A percentile compares a stretch with the other conserved stretches of the same genome.
Evolutionary conservation across 53 echinoderm and acorn worm genomes (phyloP).

Genomic region (Apostichopus leukothele): DNA sequence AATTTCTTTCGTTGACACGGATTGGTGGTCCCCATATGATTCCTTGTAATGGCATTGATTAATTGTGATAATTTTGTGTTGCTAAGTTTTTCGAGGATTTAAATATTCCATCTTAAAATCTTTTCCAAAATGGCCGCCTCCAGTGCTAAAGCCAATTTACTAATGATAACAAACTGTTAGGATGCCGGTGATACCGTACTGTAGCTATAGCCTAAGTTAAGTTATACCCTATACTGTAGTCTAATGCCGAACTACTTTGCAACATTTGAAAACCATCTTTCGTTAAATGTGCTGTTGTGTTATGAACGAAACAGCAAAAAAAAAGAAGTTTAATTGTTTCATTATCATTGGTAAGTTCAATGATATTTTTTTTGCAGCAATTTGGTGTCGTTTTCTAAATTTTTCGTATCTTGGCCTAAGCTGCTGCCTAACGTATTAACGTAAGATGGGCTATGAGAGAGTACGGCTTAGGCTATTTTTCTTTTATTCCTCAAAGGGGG

Average conservation of each 20-base stretch:
- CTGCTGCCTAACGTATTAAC: slow-evolving; percentile 31
- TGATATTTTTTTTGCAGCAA: neutral
- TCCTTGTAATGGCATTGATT: neutral
- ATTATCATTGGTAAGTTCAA: no score
- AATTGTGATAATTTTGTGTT: neutral
- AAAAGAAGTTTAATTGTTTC: no score
- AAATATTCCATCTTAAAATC: neutral
- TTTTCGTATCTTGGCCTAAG: slow-evolving; percentile 6
- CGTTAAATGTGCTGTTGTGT: neutral
- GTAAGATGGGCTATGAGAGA: no score
- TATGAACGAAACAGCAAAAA: no score
- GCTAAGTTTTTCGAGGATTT: neutral
- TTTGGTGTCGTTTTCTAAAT: neutral
- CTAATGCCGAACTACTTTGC: slow-evolving; percentile 1
- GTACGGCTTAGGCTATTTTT: no score
- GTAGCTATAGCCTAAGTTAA: neutral
- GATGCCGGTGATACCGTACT: neutral
- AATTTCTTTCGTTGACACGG: neutral
- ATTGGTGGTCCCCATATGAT: neutral
- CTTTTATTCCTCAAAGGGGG: no score
- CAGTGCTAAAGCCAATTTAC: slow-evolving; percentile 41
- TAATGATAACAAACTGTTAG: slow-evolving; percentile 13
- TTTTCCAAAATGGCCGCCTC: slow-evolving; percentile 99
- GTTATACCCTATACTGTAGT: neutral
- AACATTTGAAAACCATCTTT: neutral